Evolutionary conservation across 2,113 vertebrate species (phyloP).

Genomic region (Corythoichthys intestinalis): DNA sequence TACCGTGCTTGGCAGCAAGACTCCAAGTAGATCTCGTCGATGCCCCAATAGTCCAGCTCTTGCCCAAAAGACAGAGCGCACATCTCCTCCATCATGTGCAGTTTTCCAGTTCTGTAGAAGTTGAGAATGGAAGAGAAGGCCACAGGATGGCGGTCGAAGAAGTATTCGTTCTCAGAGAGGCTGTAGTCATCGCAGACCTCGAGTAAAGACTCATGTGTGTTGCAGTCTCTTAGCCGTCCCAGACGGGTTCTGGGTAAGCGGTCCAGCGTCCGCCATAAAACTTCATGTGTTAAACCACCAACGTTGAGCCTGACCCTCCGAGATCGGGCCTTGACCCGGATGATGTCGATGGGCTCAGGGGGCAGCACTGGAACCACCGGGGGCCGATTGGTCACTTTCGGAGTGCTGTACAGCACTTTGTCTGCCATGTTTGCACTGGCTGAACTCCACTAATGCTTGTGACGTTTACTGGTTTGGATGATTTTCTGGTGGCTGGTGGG

Average conservation of each 20-base stretch:
- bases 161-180: slow-evolving; percentile 89
- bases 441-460: slow-evolving; percentile 14
- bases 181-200: slow-evolving; percentile 97
- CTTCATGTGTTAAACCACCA: slow-evolving; percentile 93
- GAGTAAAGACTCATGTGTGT: slow-evolving; percentile 90
- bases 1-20: slow-evolving; percentile 98
- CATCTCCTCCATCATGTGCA: slow-evolving; percentile 99
- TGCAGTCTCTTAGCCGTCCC: slow-evolving; percentile 91
- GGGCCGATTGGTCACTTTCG: slow-evolving; percentile 74
- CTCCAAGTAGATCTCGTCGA: slow-evolving; percentile 98
- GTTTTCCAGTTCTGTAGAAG: slow-evolving; percentile 97
- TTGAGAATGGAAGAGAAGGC: slow-evolving; percentile 98
- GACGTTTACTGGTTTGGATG: not conserved
- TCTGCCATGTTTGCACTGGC: slow-evolving; percentile 79
- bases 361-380: slow-evolving; percentile 73
- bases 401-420: slow-evolving; percentile 71
- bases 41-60: slow-evolving; percentile 98
- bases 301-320: slow-evolving; percentile 91
- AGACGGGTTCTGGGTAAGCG: slow-evolving; percentile 91
- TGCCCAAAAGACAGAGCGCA: slow-evolving; percentile 98
- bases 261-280: slow-evolving; percentile 95
- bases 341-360: slow-evolving; percentile 92
- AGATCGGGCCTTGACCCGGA: slow-evolving; percentile 86
- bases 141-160: slow-evolving; percentile 94
- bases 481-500: not conserved